These are phyloP conservation scores for Anableps anableps DNA, from an alignment of 2,797 vertebrate species.

Conservation along the genomic window DNA sequence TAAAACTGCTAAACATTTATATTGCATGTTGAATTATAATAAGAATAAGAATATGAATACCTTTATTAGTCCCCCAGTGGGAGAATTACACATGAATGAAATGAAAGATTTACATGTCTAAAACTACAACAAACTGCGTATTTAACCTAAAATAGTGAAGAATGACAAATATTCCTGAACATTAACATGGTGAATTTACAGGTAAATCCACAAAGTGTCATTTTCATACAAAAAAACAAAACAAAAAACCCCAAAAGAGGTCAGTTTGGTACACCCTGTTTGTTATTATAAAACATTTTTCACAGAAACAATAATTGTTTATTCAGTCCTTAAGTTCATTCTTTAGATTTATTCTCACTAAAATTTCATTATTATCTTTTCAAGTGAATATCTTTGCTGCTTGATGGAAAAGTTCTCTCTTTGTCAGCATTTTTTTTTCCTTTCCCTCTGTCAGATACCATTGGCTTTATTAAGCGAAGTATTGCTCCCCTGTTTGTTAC, in stretches of 20 bases:
- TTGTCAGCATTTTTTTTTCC: conserved; percentile 59
- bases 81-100: no score
- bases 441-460: conserved; percentile 78
- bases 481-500: conserved; percentile 78
- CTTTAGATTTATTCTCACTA: neutral
- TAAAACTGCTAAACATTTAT: neutral
- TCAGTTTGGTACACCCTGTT: conserved; percentile 42
- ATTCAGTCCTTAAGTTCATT: conserved; percentile 4
- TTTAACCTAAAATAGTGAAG: conserved; percentile 15
- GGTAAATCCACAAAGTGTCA: conserved; percentile 2
- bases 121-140: conserved; percentile 5
- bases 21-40: neutral
- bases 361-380: neutral
- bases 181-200: conserved; percentile 1
- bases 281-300: conserved; percentile 39
- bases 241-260: conserved; percentile 29
- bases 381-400: conserved; percentile 5
- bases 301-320: conserved; percentile 20
- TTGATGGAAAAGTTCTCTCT: conserved; percentile 18
- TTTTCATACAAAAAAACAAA: conserved; percentile 24
- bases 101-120: conserved; percentile 8
- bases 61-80: no score
- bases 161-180: conserved; percentile 21
- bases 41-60: no score
- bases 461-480: conserved; percentile 88